phyloP scores from a whole-genome alignment of 2,888 invertebrate genomes.

The Leptothorax acervorum region DNA sequence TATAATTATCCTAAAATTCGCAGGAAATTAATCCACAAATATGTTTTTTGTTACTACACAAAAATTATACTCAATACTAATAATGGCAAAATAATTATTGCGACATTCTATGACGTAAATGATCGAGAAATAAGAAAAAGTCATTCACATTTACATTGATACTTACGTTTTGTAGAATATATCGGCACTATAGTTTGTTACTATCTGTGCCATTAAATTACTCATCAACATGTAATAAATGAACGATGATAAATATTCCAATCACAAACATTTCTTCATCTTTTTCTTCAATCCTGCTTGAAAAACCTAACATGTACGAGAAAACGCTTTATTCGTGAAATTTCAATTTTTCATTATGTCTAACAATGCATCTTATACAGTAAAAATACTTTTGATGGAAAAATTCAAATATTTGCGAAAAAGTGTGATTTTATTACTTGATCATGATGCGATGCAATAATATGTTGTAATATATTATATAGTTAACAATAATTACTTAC shows the following conservation, averaged over 20 bases:
- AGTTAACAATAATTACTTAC: conserved; percentile 26
- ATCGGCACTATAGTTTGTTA: conserved; percentile 6
- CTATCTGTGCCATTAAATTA: not conserved
- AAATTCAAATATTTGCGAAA: not conserved
- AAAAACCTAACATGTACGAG: not conserved
- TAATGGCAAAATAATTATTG: not conserved
- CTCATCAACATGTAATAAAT: conserved; percentile 17
- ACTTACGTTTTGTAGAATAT: conserved; percentile 41
- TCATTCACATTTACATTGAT: not conserved
- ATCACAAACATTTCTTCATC: not conserved
- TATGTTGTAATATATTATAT: not conserved
- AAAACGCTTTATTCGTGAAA: not conserved
- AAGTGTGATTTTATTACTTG: not conserved
- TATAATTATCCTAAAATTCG: not conserved
- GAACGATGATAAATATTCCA: not conserved
- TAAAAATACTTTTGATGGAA: not conserved
- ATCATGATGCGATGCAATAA: not conserved
- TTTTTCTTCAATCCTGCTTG: conserved; percentile 9
- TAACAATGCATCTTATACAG: not conserved
- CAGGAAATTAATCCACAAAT: not conserved
- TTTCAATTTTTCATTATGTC: conserved; percentile 1
- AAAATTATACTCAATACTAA: not conserved
- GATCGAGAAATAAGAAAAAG: not conserved
- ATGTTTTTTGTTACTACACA: not conserved
- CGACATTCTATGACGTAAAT: not conserved